Base-by-base conservation (phyloP, 92 coral and sea anemone species). In the Micromussa lordhowensis region DNA sequence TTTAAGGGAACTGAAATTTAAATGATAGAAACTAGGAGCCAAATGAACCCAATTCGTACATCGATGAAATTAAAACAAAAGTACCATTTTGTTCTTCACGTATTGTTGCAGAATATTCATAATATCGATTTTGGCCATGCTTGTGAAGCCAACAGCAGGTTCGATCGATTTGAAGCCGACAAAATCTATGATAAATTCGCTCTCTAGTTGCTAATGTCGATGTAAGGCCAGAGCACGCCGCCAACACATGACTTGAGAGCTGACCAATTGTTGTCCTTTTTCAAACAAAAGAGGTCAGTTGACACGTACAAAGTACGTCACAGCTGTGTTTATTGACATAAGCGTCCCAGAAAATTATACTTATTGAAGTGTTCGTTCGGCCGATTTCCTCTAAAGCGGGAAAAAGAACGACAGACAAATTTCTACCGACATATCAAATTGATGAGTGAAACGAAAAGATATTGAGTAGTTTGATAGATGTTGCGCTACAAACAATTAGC, bases 51-150 rank as follows among this genome's bases (percentile, higher is more conserved):
- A 22, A 18, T 44, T 15, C 57, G 8, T 21, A 54, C 48, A 30
- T 10, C 64, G 34, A 49, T 21, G 17, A 30, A 86, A 77, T 18
- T 38, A 40, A 21, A n/a, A n/a, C n/a, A n/a, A 40, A 73, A 36
- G 72, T 86, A 87, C 91, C 90, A 83, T 74, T 80, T 88, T 91
- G 70, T 71, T 69, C 61, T 84, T 83, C 53, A 84, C 82, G 73
- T 91, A 91, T 44, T 75, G 86, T 6, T 83, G 87, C 54, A 93
- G 81, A 15, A 80, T 63, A 18, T 54, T n/a, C 92, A 91, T 88
- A 21, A 93, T 78, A 57, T 93, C 96, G 6, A 74, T 76, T 57
- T 91, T 88, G 6, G 92, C 88, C 96, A 88, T 90, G 35, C 31
- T 77, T n/a, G 48, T 17, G 1, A 28, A 48, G 30, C 28, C 31